Percentiles rank a stretch among this genome's conserved stretches.
Conservation (phyloP, 2,113 vertebrate species). For the Meriones unguiculatus region DNA sequence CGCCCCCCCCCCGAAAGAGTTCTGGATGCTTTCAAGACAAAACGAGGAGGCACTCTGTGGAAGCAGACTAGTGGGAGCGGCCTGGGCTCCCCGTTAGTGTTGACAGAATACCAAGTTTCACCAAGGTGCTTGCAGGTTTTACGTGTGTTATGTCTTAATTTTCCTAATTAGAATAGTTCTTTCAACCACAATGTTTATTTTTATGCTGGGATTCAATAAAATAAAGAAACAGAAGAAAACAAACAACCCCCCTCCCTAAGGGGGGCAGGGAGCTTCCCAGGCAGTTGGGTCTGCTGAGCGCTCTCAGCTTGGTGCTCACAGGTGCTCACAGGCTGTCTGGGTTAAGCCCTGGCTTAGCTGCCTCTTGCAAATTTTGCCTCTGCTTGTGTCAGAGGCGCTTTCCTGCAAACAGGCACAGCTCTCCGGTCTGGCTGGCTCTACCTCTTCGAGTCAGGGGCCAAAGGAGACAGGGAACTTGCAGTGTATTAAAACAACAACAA, state of each 20-base stretch:
- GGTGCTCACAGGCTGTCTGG: neutral
- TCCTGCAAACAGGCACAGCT: neutral
- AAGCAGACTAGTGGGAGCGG: fast-evolving
- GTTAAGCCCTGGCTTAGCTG: neutral
- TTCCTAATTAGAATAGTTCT: neutral
- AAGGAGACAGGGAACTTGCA: neutral
- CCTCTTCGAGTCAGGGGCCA: neutral
- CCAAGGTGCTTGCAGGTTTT: fast-evolving
- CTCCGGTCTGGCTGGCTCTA: too few relatives aligned
- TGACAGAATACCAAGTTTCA: neutral
- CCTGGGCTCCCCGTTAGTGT: neutral
- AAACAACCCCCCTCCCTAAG: neutral
- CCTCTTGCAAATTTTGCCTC: neutral
- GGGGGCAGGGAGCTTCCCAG: too few relatives aligned
- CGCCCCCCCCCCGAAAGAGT: neutral
- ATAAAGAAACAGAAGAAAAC: neutral
- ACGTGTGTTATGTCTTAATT: neutral
- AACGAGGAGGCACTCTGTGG: fast-evolving
- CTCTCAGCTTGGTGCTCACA: neutral
- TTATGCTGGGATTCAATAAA: neutral
- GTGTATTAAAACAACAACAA: neutral
- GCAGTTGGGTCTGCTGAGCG: neutral
- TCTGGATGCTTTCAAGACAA: neutral
- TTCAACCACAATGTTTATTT: neutral
- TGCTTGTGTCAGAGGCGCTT: neutral